Conservation (phyloP, 2,113 vertebrate genomes). For the Albula glossodonta region DNA sequence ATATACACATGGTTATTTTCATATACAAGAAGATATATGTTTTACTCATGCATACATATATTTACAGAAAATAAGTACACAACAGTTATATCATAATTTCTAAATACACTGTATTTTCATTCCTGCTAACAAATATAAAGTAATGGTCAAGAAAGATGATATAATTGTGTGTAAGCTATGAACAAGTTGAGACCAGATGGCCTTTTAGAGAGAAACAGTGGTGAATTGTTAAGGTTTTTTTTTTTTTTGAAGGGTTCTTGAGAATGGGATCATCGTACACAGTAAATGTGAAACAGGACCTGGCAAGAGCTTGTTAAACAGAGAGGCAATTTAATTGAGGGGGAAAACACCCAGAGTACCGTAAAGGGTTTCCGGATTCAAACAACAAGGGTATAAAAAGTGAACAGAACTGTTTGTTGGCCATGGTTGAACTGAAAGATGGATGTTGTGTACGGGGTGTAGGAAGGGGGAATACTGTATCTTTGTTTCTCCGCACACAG, state of each 20-base stretch:
- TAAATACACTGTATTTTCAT: neutral
- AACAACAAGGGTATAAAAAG: neutral
- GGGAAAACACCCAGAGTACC: neutral
- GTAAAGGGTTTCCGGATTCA: neutral
- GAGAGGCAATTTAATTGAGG: neutral
- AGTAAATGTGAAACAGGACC: constrained; percentile 11
- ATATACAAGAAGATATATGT: neutral
- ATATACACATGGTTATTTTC: neutral
- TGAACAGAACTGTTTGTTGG: neutral
- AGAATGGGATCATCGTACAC: neutral
- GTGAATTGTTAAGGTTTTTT: neutral
- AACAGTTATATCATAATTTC: too few relatives aligned
- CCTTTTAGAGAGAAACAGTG: neutral
- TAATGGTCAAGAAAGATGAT: neutral
- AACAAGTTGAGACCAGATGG: neutral
- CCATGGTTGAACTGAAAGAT: neutral
- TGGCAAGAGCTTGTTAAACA: constrained; percentile 1
- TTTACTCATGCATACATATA: neutral
- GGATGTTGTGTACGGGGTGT: neutral
- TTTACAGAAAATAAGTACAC: too few relatives aligned
- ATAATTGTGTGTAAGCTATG: neutral
- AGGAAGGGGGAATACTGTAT: neutral
- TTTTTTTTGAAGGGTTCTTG: neutral
- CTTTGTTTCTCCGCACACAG: neutral
- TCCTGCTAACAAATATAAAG: neutral